Conservation (phyloP, 2,113 vertebrate species). For the Glareola pratincola region DNA sequence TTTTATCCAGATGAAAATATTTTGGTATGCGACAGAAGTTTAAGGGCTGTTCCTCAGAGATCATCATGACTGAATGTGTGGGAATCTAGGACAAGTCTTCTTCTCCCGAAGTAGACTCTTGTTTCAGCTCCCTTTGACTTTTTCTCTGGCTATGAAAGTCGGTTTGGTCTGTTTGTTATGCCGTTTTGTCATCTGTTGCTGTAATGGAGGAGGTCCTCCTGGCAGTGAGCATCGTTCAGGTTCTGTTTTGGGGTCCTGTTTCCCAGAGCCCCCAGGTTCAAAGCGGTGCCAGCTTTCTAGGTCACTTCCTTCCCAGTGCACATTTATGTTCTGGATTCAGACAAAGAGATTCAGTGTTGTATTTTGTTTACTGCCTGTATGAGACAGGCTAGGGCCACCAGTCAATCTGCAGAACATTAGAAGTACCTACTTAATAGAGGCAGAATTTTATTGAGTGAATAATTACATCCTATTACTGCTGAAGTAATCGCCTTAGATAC, state of each 20-base stretch:
- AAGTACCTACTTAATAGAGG: not conserved
- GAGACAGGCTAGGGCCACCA: not conserved
- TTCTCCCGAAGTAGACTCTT: not conserved
- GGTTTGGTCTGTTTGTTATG: not conserved
- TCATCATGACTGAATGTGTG: not conserved
- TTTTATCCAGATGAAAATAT: not conserved
- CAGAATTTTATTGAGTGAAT: slow-evolving; percentile 52
- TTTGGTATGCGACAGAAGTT: not conserved
- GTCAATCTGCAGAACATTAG: slow-evolving; percentile 12
- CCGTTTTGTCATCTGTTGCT: fast-evolving
- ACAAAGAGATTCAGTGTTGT: not conserved
- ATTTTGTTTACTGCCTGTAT: slow-evolving; percentile 45
- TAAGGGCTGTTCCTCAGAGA: not conserved
- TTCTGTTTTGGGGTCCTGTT: not conserved
- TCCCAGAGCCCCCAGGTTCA: not conserved
- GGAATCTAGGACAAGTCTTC: not conserved
- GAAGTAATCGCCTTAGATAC: slow-evolving; percentile 39
- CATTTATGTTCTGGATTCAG: not conserved
- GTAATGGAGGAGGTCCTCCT: not conserved
- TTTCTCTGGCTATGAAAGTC: not conserved
- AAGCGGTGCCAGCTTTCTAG: not conserved
- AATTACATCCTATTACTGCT: slow-evolving; percentile 34
- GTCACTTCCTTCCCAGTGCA: not conserved
- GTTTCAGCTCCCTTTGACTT: not conserved
- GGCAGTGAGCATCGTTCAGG: not conserved